Conservation (phyloP, 2,888 invertebrate species). For the Eristalis pertinax region DNA sequence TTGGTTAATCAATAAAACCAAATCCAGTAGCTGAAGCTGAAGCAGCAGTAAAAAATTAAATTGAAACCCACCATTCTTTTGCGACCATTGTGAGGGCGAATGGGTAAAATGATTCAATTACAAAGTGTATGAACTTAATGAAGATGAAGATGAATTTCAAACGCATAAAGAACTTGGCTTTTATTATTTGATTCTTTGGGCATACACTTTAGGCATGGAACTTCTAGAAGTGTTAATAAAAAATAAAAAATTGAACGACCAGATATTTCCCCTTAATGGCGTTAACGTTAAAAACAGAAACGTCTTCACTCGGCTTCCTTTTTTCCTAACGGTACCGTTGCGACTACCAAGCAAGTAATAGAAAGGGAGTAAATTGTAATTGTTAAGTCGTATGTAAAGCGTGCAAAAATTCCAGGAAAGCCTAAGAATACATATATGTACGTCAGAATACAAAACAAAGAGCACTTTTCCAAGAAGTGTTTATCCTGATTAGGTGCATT, state of each 20-base stretch:
- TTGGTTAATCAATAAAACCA: neutral
- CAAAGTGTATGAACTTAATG: neutral
- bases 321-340: too few relatives aligned
- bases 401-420: too few relatives aligned
- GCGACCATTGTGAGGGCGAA: neutral
- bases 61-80: neutral
- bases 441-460: too few relatives aligned
- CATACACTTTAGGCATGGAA: neutral
- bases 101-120: neutral
- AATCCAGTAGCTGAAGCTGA: neutral
- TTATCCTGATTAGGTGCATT: too few relatives aligned
- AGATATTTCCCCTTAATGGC: neutral
- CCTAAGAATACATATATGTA: too few relatives aligned
- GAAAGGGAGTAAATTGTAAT: too few relatives aligned
- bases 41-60: neutral
- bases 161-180: neutral
- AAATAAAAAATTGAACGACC: neutral
- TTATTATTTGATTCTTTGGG: neutral
- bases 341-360: too few relatives aligned
- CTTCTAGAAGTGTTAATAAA: neutral
- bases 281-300: neutral
- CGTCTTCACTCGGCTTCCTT: too few relatives aligned
- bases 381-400: too few relatives aligned
- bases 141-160: neutral
- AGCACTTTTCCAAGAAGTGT: too few relatives aligned